These are phyloP conservation scores for Colossoma macropomum DNA, from an alignment of 2,113 vertebrate genomes.

Conservation along the genomic window DNA sequence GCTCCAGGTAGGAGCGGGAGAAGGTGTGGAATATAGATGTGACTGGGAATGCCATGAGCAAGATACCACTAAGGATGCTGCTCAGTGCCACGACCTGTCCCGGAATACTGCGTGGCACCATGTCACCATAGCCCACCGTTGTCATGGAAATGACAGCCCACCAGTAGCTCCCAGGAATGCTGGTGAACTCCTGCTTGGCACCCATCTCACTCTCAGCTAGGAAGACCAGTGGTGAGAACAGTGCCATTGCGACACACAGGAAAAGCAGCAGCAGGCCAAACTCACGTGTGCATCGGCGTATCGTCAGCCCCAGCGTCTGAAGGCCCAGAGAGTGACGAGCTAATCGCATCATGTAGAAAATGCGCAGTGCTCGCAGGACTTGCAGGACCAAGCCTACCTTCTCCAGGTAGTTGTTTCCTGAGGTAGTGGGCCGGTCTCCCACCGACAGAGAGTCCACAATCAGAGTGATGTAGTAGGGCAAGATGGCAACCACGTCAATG, in stretches of 20 bases:
- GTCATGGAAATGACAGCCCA: constrained; percentile 99
- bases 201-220: constrained; percentile 94
- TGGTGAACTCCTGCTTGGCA: constrained; percentile 94
- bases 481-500: constrained; percentile 92
- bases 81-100: constrained; percentile 96
- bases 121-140: constrained; percentile 96
- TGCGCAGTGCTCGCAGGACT: constrained; percentile 89
- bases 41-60: constrained; percentile 96
- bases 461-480: constrained; percentile 94
- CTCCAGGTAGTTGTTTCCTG: constrained; percentile 91
- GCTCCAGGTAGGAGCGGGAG: constrained; percentile 92
- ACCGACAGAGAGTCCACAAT: constrained; percentile 84
- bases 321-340: constrained; percentile 92
- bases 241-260: constrained; percentile 94
- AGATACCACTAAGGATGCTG: constrained; percentile 95
- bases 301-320: constrained; percentile 91
- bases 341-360: constrained; percentile 94
- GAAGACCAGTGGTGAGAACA: constrained; percentile 92
- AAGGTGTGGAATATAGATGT: constrained; percentile 98
- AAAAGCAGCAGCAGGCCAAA: constrained; percentile 93
- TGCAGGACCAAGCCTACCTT: constrained; percentile 90
- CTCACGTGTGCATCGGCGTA: constrained; percentile 90
- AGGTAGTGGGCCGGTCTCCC: constrained; percentile 72
- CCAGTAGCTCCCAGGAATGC: constrained; percentile 94
- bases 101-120: constrained; percentile 95